Base-by-base conservation (phyloP, 2,797 vertebrate species). In the Gephyroberyx darwinii region DNA sequence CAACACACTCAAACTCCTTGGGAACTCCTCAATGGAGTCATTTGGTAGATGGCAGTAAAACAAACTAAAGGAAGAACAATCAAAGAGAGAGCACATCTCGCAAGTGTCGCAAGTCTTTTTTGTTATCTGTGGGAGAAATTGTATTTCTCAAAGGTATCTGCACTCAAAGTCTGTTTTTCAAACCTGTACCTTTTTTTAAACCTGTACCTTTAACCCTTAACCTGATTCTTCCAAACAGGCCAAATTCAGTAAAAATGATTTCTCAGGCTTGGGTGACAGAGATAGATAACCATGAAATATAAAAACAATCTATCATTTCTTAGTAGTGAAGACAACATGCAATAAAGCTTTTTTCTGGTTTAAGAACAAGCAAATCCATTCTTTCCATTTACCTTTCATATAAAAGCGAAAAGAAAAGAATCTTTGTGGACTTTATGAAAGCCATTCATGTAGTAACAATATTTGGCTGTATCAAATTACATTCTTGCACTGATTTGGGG, bases 1-100 rank as follows among this genome's bases (percentile, higher is more conserved):
- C 62, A 72, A 68, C 80, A 53, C 63, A 66, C 50, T 81, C 33
- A 66, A 58, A 74, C 73, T 82, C 71, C 66, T 63, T 53, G 17
- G 56, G 53, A 78, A 74, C 62, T 61, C 22, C 68, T 71, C 57
- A 79, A 71, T 20, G 9, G 33, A 78, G 33, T 63, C 20, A 81
- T 71, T 80, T 78, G 61, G 35, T 41, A 58, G 33, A 79, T 65
- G 37, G 9, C 37, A 33, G 19, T 14, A 50, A 75, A 69, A 0
- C 5, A 51, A 69, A 30, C 45, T 30, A 31, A 12, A 16, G 13
- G 31, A 66, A 35, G 19, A 48, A 5, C 17, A 47, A 67, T 37
- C 56, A 69, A 65, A 75, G 50, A 35, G 10, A 31, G 10, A 39
- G 43, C 22, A 57, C 63, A 61, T 52, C 26, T 26, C 5, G 59